Conservation (phyloP, 2,888 invertebrate species). For the Scelioninae gen. 1 region DNA sequence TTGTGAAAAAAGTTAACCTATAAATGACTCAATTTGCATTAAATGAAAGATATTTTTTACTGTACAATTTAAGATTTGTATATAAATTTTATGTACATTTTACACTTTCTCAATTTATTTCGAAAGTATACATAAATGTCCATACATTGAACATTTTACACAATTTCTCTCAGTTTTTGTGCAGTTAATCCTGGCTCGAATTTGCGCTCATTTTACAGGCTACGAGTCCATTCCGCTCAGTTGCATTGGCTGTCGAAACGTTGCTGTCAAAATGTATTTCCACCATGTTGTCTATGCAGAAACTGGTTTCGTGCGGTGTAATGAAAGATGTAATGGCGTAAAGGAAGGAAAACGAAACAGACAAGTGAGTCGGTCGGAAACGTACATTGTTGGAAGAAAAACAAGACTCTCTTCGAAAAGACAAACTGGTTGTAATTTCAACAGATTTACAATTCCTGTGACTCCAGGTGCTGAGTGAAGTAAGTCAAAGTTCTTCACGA, state of each 20-base stretch:
- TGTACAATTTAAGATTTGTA: too few species aligned
- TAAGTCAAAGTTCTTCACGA: not conserved
- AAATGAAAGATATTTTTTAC: too few species aligned
- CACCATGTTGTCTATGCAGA: constrained; percentile 19
- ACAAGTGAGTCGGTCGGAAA: constrained; percentile 39
- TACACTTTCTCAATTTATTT: too few species aligned
- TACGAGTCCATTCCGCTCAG: constrained; percentile 28
- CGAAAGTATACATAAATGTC: too few species aligned
- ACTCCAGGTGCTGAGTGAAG: constrained; percentile 4
- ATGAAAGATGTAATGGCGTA: constrained; percentile 34
- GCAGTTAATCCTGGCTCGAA: constrained; percentile 17
- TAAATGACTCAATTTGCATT: too few species aligned
- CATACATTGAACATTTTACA: too few species aligned
- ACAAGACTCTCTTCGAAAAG: not conserved
- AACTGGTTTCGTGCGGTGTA: constrained; percentile 40
- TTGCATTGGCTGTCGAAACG: constrained; percentile 48
- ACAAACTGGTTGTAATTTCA: constrained; percentile 35
- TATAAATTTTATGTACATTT: too few species aligned
- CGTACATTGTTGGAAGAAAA: constrained; percentile 23
- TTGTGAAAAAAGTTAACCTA: too few species aligned
- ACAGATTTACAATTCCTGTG: constrained; percentile 2
- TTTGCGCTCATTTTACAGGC: constrained; percentile 36
- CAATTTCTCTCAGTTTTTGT: not conserved
- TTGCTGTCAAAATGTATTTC: constrained; percentile 49
- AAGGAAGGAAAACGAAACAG: constrained; percentile 33